Conservation (phyloP, 2,888 invertebrate species). For the Synergus laeviventris region DNA sequence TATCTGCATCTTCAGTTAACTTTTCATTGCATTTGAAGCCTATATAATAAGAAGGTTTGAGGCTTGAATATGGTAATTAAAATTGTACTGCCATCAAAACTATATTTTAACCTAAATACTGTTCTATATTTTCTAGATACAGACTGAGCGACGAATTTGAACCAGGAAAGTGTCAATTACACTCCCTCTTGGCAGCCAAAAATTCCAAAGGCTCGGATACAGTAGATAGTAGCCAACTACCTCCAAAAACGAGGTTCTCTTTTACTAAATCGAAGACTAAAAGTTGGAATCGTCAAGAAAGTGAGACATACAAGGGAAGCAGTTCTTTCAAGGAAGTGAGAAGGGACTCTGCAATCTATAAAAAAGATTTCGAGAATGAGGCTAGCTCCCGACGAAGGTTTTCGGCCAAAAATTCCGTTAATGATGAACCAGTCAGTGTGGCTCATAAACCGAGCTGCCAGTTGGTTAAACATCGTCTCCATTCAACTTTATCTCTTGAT, state of each 20-base stretch:
- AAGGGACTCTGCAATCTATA: neutral
- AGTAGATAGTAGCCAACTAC: neutral
- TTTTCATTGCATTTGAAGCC: too few species aligned
- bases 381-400: conserved; percentile 15
- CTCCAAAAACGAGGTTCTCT: conserved; percentile 13
- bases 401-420: conserved; percentile 43
- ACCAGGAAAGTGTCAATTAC: conserved; percentile 35
- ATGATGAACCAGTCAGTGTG: conserved; percentile 63
- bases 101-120: too few species aligned
- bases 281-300: conserved; percentile 25
- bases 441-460: conserved; percentile 71
- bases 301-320: conserved; percentile 7
- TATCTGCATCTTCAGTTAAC: neutral
- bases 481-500: conserved; percentile 59
- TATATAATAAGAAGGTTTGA: too few species aligned
- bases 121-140: conserved; percentile 3
- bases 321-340: conserved; percentile 27
- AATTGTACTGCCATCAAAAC: neutral
- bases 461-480: conserved; percentile 66
- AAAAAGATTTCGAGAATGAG: neutral
- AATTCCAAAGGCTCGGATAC: conserved; percentile 24
- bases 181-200: conserved; percentile 13
- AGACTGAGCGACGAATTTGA: conserved; percentile 35
- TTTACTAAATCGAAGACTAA: conserved; percentile 22
- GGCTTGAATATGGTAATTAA: neutral